Evolutionary conservation across 2,113 vertebrate genomes (phyloP).

Genomic region (Oryzias woworae): DNA sequence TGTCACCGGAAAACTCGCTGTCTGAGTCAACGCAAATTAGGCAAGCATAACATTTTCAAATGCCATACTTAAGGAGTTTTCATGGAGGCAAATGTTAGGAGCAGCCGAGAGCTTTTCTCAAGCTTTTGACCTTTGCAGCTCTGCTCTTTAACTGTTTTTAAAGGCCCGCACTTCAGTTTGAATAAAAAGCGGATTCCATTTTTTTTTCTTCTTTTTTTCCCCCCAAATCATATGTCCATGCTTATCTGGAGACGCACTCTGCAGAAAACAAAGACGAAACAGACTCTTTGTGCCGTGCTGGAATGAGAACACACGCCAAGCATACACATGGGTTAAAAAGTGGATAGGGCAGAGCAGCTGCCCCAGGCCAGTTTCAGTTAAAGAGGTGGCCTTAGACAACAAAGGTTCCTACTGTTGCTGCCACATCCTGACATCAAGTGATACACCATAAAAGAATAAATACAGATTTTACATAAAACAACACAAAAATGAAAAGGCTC

Average conservation of each 20-base stretch:
- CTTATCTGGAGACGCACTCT: not conserved
- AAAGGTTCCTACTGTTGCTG: constrained; percentile 86
- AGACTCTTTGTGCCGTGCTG: constrained; percentile 30
- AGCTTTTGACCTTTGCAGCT: constrained; percentile 18
- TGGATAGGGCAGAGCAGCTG: constrained; percentile 80
- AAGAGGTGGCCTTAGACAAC: constrained; percentile 82
- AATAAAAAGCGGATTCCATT: not conserved
- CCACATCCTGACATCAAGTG: constrained; percentile 88
- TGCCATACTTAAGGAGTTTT: constrained; percentile 4
- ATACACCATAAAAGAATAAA: constrained; percentile 73
- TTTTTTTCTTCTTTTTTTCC: constrained; percentile 2
- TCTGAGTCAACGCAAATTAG: not conserved
- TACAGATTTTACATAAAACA: constrained; percentile 84
- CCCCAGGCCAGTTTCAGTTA: constrained; percentile 83
- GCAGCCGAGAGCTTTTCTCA: constrained; percentile 18
- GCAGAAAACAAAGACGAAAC: constrained; percentile 11
- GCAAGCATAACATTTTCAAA: constrained; percentile 1
- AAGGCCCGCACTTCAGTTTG: not conserved
- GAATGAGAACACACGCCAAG: constrained; percentile 17
- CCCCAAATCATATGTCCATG: constrained; percentile 9
- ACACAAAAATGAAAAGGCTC: constrained; percentile 76
- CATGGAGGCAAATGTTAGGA: constrained; percentile 24
- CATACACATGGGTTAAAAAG: constrained; percentile 76
- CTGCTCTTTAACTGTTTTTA: constrained; percentile 23
- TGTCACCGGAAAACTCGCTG: too few relatives aligned